Base-by-base conservation (phyloP, 2,113 vertebrate species). In the Bettongia penicillata region DNA sequence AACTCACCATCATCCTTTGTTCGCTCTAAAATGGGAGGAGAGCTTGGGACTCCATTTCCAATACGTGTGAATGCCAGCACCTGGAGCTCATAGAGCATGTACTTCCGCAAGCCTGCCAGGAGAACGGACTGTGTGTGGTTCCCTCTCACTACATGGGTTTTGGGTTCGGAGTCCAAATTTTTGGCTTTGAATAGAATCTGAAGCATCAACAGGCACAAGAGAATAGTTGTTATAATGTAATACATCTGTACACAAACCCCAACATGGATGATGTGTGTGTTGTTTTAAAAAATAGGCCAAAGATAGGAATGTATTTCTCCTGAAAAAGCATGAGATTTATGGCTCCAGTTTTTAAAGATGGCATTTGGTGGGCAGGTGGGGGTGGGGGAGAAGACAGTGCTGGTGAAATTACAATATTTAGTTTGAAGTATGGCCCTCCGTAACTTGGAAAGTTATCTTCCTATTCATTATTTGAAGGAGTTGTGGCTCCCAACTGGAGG, bases 1-100 rank as follows among this genome's bases (percentile, higher is more conserved):
- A 11, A 96, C 99, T 23, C 97, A 99, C 99, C 99, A 4, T 99
- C 99, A 11, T 99, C 99, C 97, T 99, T 99, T 96, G 99, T 99
- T 51, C 99, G 98, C 96, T 99, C 99, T 8, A 98, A 97, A 53
- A 99, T 93, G 0, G 98, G 93, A 0, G 99, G 99, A 24, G 68
- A 96, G 98, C 99, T 99, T 98, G 99, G 98, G 0, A 99, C 99
- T 0, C 99, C 99, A 0, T 99, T 99, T 0, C 99, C 99, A 0
- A 99, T 99, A 37, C 99, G 99, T 0, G 99, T 99, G 98, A 99
- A 99, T 0, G 99, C 99, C 98, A 99, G 94, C 6, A 99, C 99
- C 98, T 99, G 99, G 53, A 99, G 99, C 98, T 99, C 98, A 0
- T 99, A 99, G 25, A 99, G 97, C 1, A 98, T 98, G 0, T 99